A percentile compares a stretch with the other conserved stretches of the same genome.
phyloP scores from a whole-genome alignment of 92 coral and sea anemone species.

The Anthopleura xanthogrammica region DNA sequence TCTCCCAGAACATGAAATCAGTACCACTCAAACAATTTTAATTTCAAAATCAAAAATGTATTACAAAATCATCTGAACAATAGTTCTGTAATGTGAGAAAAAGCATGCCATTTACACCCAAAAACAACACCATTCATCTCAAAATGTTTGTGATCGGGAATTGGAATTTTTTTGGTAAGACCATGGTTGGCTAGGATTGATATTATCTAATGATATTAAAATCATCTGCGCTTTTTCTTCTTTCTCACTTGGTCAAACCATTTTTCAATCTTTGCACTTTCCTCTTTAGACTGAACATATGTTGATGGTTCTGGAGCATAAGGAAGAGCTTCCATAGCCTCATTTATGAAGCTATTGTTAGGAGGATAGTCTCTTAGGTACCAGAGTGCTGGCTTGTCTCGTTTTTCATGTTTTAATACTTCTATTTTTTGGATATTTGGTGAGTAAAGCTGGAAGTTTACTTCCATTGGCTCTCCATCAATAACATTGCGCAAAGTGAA shows the following conservation, averaged over 20 bases:
- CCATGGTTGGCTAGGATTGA: too few species aligned
- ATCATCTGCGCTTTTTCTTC: conserved; percentile 53
- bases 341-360: conserved; percentile 79
- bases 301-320: conserved; percentile 75
- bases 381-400: conserved; percentile 74
- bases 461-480: conserved; percentile 93
- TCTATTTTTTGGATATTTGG: conserved; percentile 90
- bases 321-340: conserved; percentile 85
- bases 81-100: too few species aligned
- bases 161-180: neutral
- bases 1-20: too few species aligned
- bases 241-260: conserved; percentile 85
- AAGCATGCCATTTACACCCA: too few species aligned
- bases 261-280: conserved; percentile 68
- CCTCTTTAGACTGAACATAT: conserved; percentile 80
- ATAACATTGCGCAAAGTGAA: conserved; percentile 93
- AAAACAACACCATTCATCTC: too few species aligned
- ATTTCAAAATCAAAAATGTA: too few species aligned
- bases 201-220: too few species aligned
- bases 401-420: conserved; percentile 82
- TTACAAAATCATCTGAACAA: too few species aligned
- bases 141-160: neutral
- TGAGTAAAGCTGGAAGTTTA: conserved; percentile 92
- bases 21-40: too few species aligned
- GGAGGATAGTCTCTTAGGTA: conserved; percentile 97